Base-by-base conservation (phyloP, 2,113 vertebrate genomes). In the Hymenochirus boettgeri region DNA sequence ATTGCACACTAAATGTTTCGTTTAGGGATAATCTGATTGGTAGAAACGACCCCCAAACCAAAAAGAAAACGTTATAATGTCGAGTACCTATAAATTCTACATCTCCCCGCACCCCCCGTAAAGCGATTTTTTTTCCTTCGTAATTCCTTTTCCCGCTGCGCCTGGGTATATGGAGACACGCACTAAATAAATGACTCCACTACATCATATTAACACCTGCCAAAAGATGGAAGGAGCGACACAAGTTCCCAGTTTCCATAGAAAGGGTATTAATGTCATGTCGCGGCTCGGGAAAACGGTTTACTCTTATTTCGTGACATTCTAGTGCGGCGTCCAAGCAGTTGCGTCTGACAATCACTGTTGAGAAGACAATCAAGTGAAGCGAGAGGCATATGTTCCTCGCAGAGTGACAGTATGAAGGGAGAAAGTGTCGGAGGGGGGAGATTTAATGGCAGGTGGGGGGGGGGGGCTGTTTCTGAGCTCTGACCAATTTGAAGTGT, bases 331-430 rank as follows among this genome's bases (percentile, higher is more conserved):
- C 75, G 76, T 79, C 75, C 72, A 82, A 75, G 77, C 78, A 71
- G 76, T 52, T 74, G 79, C 55, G 84, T 76, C 79, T 88, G 76
- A 69, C 64, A 66, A 22, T 70, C 52, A 27, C 46, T 23, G 69
- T 39, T 27, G 15, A 71, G 27, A 47, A 75, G 51, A 35, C 85
- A 79, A 80, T 78, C 78, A 83, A 88, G 78, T 75, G 58, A 71
- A 76, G 84, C 11, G 81, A 80, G 74, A 77, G 84, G 77, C 76
- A 80, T 87, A 80, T 76, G 75, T 75, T 90, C 83, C 78, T 81
- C 72, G 17, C 72, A 61, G 72, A 74, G 75, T 61, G 70, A 80
- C n/a, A n/a, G n/a, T n/a, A n/a, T n/a, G n/a, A n/a, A n/a, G n/a
- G n/a, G n/a, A n/a, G n/a, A n/a, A n/a, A n/a, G n/a, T n/a, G n/a